phyloP scores from a whole-genome alignment of 2,113 vertebrate genomes.

The Toxostoma redivivum region DNA sequence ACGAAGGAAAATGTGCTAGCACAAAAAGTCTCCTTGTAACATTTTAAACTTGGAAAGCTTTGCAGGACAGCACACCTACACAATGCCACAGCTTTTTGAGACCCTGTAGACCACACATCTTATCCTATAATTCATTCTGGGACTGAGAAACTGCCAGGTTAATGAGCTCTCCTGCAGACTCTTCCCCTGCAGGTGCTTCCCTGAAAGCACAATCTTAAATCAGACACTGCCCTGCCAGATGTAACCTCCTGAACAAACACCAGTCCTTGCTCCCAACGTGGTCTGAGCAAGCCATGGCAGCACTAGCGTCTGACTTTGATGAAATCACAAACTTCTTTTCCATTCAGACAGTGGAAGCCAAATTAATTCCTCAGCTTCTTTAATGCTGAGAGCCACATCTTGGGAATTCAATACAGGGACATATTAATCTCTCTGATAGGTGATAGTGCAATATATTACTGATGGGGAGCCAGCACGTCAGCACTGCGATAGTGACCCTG shows the following conservation, averaged over 20 bases:
- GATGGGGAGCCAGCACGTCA: constrained; percentile 3
- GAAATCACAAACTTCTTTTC: constrained; percentile 11
- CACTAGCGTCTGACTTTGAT: neutral
- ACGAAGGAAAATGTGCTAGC: constrained; percentile 48
- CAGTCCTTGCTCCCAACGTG: neutral
- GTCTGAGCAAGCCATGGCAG: neutral
- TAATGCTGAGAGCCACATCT: constrained; percentile 13
- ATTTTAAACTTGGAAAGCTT: constrained; percentile 36
- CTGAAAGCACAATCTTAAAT: constrained; percentile 54
- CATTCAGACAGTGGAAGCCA: neutral
- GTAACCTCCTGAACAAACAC: neutral
- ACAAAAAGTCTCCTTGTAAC: constrained; percentile 32
- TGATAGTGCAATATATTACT: constrained; percentile 50
- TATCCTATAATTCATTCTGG: constrained; percentile 43
- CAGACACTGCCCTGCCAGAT: neutral
- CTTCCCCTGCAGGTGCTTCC: constrained; percentile 51
- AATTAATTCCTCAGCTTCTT: constrained; percentile 48
- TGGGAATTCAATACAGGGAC: constrained; percentile 19
- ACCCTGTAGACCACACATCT: constrained; percentile 38
- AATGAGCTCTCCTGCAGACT: constrained; percentile 72
- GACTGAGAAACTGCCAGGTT: constrained; percentile 44
- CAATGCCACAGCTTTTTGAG: constrained; percentile 16
- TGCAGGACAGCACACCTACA: constrained; percentile 44
- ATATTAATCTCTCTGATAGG: constrained; percentile 21
- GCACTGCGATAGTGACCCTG: constrained; percentile 46